These are phyloP conservation scores for Anolis carolinensis DNA, from an alignment of 2,113 vertebrate genomes.

Conservation along the genomic window DNA sequence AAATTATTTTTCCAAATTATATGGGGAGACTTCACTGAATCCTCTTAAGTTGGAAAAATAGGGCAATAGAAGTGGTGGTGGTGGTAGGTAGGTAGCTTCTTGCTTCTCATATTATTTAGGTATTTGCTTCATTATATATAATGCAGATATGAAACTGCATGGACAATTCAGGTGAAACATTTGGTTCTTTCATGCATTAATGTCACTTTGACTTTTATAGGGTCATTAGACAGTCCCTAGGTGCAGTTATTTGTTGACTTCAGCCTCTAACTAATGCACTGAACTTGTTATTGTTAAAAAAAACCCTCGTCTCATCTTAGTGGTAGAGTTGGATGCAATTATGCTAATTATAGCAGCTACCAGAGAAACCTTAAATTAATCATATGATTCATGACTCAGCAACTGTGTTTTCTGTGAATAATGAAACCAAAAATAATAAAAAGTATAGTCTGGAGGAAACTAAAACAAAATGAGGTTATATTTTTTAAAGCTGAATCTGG, in stretches of 20 bases:
- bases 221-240: not conserved
- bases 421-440: constrained; percentile 40
- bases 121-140: too few species aligned
- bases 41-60: too few species aligned
- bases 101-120: too few species aligned
- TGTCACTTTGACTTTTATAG: not conserved
- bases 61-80: too few species aligned
- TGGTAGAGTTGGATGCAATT: constrained; percentile 54
- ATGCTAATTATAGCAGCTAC: constrained; percentile 58
- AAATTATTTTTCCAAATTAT: too few species aligned
- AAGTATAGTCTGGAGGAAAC: constrained; percentile 36
- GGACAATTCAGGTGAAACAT: not conserved
- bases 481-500: constrained; percentile 30
- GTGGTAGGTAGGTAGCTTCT: too few species aligned
- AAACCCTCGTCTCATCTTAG: constrained; percentile 51
- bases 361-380: constrained; percentile 66
- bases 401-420: constrained; percentile 49
- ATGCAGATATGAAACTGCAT: not conserved
- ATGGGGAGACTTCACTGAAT: too few species aligned
- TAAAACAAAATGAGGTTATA: constrained; percentile 34
- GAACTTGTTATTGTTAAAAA: constrained; percentile 52
- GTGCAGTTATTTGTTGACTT: constrained; percentile 44
- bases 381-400: constrained; percentile 62
- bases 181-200: not conserved
- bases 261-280: constrained; percentile 54